These are phyloP conservation scores for Camelus bactrianus DNA, from an alignment of 2,113 vertebrate species.

Conservation along the genomic window DNA sequence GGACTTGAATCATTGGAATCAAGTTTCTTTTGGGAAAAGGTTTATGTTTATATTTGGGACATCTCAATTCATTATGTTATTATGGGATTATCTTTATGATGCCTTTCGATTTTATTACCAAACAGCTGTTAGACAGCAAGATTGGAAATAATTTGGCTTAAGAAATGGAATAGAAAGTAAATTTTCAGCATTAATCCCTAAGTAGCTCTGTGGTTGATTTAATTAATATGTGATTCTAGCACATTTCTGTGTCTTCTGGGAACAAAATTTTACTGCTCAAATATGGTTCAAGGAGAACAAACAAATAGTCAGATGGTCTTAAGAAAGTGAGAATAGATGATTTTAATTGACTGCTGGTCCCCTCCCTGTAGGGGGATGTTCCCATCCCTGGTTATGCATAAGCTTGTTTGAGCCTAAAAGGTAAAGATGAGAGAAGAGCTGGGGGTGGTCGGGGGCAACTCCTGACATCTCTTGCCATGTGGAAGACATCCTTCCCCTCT, in stretches of 20 bases:
- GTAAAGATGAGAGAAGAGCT: background rate
- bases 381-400: background rate
- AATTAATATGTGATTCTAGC: conserved; percentile 7
- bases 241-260: background rate
- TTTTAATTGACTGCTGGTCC: background rate
- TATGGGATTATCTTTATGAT: background rate
- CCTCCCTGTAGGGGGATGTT: background rate
- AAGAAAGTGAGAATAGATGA: background rate
- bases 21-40: background rate
- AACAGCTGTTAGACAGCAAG: background rate
- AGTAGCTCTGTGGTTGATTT: background rate
- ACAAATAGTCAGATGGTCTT: background rate
- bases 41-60: background rate
- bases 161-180: background rate
- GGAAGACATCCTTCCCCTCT: background rate
- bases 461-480: background rate
- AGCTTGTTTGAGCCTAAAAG: background rate
- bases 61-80: background rate
- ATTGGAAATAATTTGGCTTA: background rate
- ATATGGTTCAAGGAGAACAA: background rate
- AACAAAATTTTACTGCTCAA: background rate
- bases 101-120: background rate
- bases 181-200: background rate
- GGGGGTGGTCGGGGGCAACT: background rate
- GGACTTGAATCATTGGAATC: background rate